These are phyloP conservation scores for Periparus ater DNA, from an alignment of 2,797 vertebrate species.

Conservation along the genomic window DNA sequence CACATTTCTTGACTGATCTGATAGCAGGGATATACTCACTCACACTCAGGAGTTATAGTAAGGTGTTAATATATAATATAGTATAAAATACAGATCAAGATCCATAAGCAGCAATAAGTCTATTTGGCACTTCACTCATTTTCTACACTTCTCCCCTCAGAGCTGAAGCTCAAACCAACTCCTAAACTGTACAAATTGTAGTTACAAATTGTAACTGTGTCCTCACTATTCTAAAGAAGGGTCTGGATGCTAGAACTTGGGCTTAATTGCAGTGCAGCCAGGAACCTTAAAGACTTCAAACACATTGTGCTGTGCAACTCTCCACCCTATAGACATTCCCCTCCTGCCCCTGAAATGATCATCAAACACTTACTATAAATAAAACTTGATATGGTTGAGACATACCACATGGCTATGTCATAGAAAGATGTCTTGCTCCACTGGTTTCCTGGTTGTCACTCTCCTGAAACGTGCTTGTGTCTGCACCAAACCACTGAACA, in stretches of 20 bases:
- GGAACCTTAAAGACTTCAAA: background rate
- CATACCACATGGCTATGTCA: background rate
- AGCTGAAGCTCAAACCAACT: background rate
- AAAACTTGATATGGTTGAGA: background rate
- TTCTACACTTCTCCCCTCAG: background rate
- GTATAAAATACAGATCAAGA: background rate
- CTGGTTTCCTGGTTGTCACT: background rate
- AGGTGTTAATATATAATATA: background rate
- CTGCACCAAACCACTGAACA: background rate
- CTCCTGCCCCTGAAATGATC: background rate
- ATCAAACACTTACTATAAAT: background rate
- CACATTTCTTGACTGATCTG: background rate
- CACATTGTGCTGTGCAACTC: background rate
- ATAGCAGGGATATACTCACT: background rate
- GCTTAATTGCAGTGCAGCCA: background rate
- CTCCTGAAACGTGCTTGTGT: background rate
- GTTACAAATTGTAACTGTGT: background rate
- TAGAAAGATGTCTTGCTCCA: background rate
- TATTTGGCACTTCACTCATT: background rate
- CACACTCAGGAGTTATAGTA: background rate
- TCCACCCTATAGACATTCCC: background rate
- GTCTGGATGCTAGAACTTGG: background rate
- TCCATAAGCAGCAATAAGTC: background rate
- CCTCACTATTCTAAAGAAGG: background rate
- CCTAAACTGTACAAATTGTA: background rate